phyloP scores from a whole-genome alignment of 2,797 vertebrate genomes.

The Gambelia wislizenii region DNA sequence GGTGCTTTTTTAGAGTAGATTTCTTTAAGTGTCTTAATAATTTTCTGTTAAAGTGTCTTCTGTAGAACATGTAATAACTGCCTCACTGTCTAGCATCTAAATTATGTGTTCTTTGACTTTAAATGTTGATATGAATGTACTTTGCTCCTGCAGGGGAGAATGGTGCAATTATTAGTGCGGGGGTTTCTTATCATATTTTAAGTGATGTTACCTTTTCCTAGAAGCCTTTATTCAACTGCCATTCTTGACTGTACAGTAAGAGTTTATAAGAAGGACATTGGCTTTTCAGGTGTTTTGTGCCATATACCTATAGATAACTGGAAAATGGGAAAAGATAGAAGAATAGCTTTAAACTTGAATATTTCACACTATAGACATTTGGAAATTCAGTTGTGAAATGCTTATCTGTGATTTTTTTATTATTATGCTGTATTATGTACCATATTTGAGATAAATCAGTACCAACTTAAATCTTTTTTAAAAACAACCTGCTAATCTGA shows the following conservation, averaged over 20 bases:
- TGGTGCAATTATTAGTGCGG: constrained; percentile 50
- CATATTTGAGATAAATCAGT: constrained; percentile 55
- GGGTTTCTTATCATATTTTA: constrained; percentile 32
- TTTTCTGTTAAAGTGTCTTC: constrained; percentile 65
- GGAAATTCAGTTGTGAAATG: constrained; percentile 25
- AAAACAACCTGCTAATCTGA: background rate
- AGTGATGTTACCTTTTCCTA: constrained; percentile 27
- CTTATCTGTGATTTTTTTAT: constrained; percentile 36
- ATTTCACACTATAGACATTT: background rate
- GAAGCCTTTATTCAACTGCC: constrained; percentile 18
- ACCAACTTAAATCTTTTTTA: constrained; percentile 54
- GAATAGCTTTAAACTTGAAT: background rate
- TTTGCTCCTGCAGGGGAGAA: constrained; percentile 59
- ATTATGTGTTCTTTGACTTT: constrained; percentile 50
- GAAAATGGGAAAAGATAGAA: constrained; percentile 19
- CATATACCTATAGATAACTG: background rate
- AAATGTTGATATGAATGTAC: constrained; percentile 63
- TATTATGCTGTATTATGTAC: constrained; percentile 36
- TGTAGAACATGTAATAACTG: constrained; percentile 69
- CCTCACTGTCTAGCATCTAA: constrained; percentile 73
- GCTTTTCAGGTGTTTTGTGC: constrained; percentile 22
- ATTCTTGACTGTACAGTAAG: constrained; percentile 12
- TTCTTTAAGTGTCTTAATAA: constrained; percentile 75
- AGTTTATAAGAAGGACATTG: background rate
- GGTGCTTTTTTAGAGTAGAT: constrained; percentile 71